These are phyloP conservation scores for Gorsachius goisagi DNA, from an alignment of 2,113 vertebrate species.

Conservation along the genomic window DNA sequence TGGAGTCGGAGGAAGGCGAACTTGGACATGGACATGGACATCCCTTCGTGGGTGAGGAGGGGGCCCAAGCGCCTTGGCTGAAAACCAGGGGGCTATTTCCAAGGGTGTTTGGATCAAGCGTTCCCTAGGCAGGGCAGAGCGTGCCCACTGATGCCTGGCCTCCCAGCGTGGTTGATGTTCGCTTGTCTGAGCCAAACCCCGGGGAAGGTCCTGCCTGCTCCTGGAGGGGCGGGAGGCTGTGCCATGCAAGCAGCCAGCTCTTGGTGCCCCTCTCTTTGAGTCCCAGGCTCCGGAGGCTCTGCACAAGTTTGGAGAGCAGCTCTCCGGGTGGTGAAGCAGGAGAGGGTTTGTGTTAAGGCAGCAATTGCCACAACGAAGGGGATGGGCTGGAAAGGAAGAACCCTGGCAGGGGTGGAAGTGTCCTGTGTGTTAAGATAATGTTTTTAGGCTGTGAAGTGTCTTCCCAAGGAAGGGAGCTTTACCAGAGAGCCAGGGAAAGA, in stretches of 20 bases:
- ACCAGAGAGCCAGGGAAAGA: neutral
- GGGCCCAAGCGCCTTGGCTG: neutral
- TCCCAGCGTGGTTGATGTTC: neutral
- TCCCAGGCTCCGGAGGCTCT: neutral
- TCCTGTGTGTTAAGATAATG: fast-evolving
- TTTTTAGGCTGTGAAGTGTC: neutral
- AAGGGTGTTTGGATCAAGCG: neutral
- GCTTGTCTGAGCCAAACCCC: neutral
- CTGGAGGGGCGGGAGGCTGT: neutral
- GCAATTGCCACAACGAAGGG: neutral
- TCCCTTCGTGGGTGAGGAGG: neutral
- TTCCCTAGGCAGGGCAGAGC: neutral
- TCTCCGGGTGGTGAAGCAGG: fast-evolving
- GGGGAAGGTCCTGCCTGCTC: neutral
- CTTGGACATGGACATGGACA: neutral
- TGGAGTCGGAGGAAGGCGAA: neutral
- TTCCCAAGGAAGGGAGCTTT: neutral
- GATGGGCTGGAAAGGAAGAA: neutral
- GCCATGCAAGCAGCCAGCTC: neutral
- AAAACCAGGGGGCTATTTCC: neutral
- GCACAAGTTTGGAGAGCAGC: neutral
- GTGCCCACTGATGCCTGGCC: neutral
- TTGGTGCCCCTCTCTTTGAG: fast-evolving
- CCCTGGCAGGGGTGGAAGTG: neutral
- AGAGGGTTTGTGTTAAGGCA: neutral